Conservation (phyloP, 2,888 invertebrate genomes). For the Drosophila differens region DNA sequence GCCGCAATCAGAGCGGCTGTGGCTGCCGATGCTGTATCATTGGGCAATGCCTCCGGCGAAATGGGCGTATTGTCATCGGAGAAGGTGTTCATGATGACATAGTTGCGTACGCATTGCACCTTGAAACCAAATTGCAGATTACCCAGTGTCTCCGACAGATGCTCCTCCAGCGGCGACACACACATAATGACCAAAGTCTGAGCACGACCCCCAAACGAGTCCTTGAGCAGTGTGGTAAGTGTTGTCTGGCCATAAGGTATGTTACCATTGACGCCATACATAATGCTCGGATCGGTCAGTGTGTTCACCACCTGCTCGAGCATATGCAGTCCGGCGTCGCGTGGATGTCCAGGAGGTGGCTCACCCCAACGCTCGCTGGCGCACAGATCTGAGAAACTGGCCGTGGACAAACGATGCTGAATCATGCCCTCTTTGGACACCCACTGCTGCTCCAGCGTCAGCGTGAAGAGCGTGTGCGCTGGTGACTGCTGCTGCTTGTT, state of each 20-base stretch:
- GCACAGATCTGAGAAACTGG: constrained; percentile 90
- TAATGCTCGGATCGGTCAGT: constrained; percentile 86
- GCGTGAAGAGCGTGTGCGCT: constrained; percentile 89
- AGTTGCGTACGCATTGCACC: constrained; percentile 89
- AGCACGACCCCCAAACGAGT: constrained; percentile 91
- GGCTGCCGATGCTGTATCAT: constrained; percentile 33
- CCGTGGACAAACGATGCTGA: constrained; percentile 90
- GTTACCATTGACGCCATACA: constrained; percentile 83
- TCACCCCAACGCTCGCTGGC: constrained; percentile 87
- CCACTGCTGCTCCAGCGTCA: constrained; percentile 91
- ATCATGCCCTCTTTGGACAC: constrained; percentile 88
- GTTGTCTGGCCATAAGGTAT: constrained; percentile 88
- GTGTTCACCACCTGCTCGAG: constrained; percentile 89
- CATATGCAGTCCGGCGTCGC: constrained; percentile 88
- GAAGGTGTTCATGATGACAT: constrained; percentile 90
- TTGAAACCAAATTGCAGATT: constrained; percentile 89
- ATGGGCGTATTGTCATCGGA: constrained; percentile 88
- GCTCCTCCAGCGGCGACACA: constrained; percentile 89
- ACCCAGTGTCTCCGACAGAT: constrained; percentile 89
- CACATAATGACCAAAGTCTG: constrained; percentile 91
- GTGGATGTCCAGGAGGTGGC: constrained; percentile 86
- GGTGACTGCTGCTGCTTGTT: constrained; percentile 79
- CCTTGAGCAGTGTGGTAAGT: constrained; percentile 89
- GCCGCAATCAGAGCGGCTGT: constrained; percentile 51
- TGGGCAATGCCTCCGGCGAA: constrained; percentile 69